These are phyloP conservation scores for Anas platyrhynchos DNA, from an alignment of 2,113 vertebrate species.

Conservation along the genomic window DNA sequence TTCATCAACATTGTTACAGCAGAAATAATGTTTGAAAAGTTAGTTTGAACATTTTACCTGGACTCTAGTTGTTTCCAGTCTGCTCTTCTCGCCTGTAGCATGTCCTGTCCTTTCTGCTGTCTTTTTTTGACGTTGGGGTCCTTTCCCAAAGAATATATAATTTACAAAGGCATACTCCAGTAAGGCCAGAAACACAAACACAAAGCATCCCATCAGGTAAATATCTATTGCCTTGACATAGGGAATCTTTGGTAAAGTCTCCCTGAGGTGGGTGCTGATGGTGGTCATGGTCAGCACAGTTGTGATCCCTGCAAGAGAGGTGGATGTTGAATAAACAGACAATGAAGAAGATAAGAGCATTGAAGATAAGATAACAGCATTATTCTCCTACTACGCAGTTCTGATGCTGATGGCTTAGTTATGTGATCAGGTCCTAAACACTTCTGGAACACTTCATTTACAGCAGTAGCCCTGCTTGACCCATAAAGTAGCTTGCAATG, in stretches of 20 bases:
- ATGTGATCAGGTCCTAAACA: neutral
- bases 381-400: neutral
- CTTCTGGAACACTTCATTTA: neutral
- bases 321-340: neutral
- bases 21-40: neutral
- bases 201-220: conserved; percentile 95
- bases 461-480: neutral
- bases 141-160: conserved; percentile 95
- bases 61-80: conserved; percentile 78
- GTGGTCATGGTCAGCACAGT: conserved; percentile 97
- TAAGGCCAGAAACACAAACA: conserved; percentile 93
- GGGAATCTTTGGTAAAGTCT: conserved; percentile 94
- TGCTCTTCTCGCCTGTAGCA: conserved; percentile 77
- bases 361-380: neutral
- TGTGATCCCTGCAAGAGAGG: conserved; percentile 84
- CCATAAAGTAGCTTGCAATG: neutral
- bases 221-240: conserved; percentile 96
- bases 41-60: conserved; percentile 72
- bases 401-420: neutral
- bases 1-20: neutral
- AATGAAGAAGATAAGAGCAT: neutral
- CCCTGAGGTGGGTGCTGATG: conserved; percentile 93
- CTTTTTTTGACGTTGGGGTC: conserved; percentile 90
- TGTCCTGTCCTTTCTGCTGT: conserved; percentile 84
- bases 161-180: conserved; percentile 96